phyloP scores from a whole-genome alignment of 2,113 vertebrate species.

The Sylvietta virens region DNA sequence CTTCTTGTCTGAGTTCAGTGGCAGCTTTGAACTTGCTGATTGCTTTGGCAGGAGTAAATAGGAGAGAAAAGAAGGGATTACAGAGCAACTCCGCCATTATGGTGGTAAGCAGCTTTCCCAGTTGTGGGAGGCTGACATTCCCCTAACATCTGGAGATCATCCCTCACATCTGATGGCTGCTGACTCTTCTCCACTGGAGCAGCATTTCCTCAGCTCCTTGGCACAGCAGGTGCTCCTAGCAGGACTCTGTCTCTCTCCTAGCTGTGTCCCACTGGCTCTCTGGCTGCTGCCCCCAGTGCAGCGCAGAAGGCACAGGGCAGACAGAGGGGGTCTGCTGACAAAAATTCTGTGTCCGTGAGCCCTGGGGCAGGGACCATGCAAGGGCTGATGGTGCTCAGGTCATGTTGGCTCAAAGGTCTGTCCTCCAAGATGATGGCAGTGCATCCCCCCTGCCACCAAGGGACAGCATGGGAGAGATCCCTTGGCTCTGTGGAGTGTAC shows the following conservation, averaged over 20 bases:
- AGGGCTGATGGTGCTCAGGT: not conserved
- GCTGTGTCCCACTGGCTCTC: not conserved
- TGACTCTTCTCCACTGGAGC: not conserved
- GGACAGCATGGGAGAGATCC: not conserved
- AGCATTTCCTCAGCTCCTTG: not conserved
- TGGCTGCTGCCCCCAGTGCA: not conserved
- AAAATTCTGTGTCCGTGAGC: not conserved
- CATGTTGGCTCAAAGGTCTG: not conserved
- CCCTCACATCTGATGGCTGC: not conserved
- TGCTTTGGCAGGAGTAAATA: slow-evolving; percentile 5
- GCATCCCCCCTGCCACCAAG: not conserved
- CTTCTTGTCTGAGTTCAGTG: not conserved
- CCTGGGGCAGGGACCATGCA: not conserved
- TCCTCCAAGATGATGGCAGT: not conserved
- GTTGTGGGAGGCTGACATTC: not conserved
- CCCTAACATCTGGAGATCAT: not conserved
- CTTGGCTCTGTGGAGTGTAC: not conserved
- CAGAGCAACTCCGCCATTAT: not conserved
- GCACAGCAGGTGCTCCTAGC: not conserved
- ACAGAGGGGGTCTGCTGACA: not conserved
- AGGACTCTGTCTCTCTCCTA: not conserved
- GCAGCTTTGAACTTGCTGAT: slow-evolving; percentile 15
- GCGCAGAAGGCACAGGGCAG: not conserved
- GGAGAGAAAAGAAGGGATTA: not conserved
- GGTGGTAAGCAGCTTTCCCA: not conserved